Evolutionary conservation across 2,113 vertebrate genomes (phyloP).

Genomic region (Ptilonorhynchus violaceus): DNA sequence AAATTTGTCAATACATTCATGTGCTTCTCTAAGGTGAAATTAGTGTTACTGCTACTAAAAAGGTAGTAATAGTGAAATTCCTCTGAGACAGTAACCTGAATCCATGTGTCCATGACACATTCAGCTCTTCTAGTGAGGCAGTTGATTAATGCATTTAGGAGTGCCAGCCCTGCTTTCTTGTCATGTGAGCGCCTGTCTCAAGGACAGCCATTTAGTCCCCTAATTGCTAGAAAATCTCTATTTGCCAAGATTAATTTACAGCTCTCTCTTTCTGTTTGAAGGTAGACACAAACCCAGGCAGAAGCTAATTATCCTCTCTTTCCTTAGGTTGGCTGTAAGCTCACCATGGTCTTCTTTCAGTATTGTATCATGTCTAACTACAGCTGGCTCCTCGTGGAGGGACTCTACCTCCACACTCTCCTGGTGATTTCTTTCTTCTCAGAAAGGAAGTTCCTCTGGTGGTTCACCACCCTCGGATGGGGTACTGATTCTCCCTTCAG

Average conservation of each 20-base stretch:
- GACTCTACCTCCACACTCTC: conserved; percentile 90
- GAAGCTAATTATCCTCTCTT: conserved; percentile 50
- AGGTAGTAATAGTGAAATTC: background rate
- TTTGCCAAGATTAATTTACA: background rate
- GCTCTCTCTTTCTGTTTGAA: background rate
- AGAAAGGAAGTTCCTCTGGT: conserved; percentile 81
- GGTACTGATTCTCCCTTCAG: conserved; percentile 74
- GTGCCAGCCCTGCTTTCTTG: background rate
- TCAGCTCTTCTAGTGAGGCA: background rate
- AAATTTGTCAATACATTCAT: background rate
- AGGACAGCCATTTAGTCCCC: background rate
- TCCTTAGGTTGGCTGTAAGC: conserved; percentile 85
- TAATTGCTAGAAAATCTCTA: background rate
- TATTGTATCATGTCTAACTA: conserved; percentile 95
- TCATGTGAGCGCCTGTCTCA: background rate
- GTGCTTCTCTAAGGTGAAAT: background rate
- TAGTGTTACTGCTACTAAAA: background rate
- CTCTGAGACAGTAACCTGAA: background rate
- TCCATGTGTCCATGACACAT: background rate
- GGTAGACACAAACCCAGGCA: background rate
- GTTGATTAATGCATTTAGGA: background rate
- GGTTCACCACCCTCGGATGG: conserved; percentile 89
- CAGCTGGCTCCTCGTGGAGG: conserved; percentile 92
- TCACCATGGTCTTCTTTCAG: conserved; percentile 89
- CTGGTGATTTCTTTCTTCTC: conserved; percentile 90